phyloP scores from a whole-genome alignment of 1,140 invertebrate genomes.

The Propsilocerus akamusi region DNA sequence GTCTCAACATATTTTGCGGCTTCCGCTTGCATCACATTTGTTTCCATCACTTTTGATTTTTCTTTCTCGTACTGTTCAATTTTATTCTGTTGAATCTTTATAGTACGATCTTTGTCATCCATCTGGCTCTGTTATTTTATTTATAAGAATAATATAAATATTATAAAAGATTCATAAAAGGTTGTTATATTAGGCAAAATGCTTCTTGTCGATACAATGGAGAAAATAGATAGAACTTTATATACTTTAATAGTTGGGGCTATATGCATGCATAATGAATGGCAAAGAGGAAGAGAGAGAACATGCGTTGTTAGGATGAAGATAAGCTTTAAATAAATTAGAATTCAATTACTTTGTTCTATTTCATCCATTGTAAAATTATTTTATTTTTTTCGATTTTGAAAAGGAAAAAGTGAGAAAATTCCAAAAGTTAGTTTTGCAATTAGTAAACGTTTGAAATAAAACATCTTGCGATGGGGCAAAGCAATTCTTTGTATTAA shows the following conservation, averaged over 20 bases:
- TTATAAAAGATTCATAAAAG: conserved; percentile 23
- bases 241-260: not conserved
- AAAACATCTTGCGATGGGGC: no score
- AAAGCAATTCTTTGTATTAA: not conserved
- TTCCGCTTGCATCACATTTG: conserved; percentile 9
- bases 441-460: no score
- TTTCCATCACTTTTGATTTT: conserved; percentile 15
- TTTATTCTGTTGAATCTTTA: conserved; percentile 43
- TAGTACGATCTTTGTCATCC: conserved; percentile 49
- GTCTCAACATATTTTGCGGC: conserved; percentile 13
- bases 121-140: conserved; percentile 30
- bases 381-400: no score
- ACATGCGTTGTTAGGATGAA: not conserved
- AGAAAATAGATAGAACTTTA: conserved; percentile 1
- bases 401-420: conserved; percentile 5
- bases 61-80: conserved; percentile 27
- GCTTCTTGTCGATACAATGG: not conserved
- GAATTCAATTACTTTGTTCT: conserved; percentile 3
- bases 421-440: conserved; percentile 6
- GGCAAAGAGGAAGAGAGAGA: not conserved
- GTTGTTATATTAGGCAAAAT: not conserved
- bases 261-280: not conserved
- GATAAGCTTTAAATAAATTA: not conserved
- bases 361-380: conserved; percentile 3
- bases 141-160: conserved; percentile 9